These are phyloP conservation scores for Paraescarpia echinospica DNA, from an alignment of 1,140 invertebrate species.

Conservation along the genomic window DNA sequence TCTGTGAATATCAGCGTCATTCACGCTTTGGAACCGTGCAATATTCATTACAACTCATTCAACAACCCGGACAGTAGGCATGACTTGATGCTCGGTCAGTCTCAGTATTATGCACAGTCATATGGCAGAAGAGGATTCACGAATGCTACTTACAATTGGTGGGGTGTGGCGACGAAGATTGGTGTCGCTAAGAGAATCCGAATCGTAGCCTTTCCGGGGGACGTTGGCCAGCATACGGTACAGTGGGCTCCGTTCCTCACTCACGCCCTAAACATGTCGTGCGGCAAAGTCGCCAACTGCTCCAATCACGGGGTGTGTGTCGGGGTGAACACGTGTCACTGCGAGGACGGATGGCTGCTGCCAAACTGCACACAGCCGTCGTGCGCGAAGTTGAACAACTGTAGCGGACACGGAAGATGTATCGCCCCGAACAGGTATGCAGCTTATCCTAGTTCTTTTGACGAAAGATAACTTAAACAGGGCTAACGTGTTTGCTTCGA, in stretches of 20 bases:
- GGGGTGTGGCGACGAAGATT: neutral
- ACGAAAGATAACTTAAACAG: neutral
- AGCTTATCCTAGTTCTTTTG: neutral
- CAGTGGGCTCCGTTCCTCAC: neutral
- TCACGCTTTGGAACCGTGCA: no score
- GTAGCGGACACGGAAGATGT: neutral
- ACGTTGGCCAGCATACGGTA: neutral
- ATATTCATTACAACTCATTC: no score
- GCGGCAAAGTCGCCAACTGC: neutral
- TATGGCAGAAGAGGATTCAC: neutral
- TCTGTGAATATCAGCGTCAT: no score
- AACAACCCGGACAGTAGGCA: no score
- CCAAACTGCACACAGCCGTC: neutral
- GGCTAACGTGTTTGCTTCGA: neutral
- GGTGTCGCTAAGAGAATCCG: neutral
- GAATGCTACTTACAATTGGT: neutral
- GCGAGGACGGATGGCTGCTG: neutral
- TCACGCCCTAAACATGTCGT: neutral
- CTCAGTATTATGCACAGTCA: no score
- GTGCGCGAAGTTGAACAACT: neutral
- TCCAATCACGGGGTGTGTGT: neutral
- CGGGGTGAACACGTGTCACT: neutral
- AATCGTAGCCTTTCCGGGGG: neutral
- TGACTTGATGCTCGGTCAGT: no score
- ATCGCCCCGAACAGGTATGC: neutral